phyloP scores from a whole-genome alignment of 2,797 vertebrate species.

The Sylvilagus floridanus region DNA sequence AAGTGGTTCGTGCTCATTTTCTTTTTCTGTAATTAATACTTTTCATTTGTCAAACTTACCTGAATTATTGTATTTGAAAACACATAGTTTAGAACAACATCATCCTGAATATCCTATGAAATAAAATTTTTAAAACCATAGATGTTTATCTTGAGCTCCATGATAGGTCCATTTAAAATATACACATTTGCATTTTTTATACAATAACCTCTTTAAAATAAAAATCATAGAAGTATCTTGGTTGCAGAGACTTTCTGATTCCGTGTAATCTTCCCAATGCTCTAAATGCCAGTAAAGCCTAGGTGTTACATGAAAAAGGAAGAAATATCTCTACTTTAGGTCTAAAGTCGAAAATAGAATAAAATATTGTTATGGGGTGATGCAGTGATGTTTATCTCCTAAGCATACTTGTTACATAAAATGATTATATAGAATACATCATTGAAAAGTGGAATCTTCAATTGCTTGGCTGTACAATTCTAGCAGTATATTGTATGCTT shows the following conservation, averaged over 20 bases:
- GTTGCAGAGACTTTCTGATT: conserved; percentile 20
- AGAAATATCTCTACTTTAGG: not conserved
- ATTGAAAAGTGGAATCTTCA: not conserved
- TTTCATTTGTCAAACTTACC: not conserved
- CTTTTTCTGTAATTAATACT: not conserved
- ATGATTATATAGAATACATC: not conserved
- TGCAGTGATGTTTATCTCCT: not conserved
- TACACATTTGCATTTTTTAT: conserved; percentile 54
- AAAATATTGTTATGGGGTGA: not conserved
- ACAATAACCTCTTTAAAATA: not conserved
- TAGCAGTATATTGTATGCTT: not conserved
- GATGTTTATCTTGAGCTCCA: not conserved
- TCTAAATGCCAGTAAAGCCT: not conserved
- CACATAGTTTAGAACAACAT: not conserved
- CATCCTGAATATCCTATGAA: not conserved
- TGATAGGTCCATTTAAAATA: not conserved
- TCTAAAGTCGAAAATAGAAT: not conserved
- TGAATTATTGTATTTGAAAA: conserved; percentile 1
- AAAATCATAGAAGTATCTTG: not conserved
- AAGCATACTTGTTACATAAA: not conserved
- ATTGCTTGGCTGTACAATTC: not conserved
- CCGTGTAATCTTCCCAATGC: conserved; percentile 8
- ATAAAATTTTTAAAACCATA: not conserved
- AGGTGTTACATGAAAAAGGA: conserved; percentile 12
- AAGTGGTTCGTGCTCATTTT: not conserved